Conservation (phyloP, 1,140 invertebrate species). For the Chlorops oryzae region DNA sequence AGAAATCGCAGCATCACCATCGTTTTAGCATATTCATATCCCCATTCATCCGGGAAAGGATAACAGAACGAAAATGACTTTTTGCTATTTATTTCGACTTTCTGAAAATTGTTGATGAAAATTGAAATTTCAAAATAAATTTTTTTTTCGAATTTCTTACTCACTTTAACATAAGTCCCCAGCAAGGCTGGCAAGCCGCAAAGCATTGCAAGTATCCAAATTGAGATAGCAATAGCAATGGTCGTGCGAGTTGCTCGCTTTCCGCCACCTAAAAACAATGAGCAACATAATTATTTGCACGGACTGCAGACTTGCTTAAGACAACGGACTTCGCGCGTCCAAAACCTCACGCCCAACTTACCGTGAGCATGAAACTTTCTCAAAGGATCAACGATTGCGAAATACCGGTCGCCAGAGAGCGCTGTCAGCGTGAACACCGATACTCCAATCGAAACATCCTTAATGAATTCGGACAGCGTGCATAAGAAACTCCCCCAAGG, state of each 20-base stretch:
- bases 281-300: too few relatives aligned
- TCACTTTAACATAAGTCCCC: conserved; percentile 62
- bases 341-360: too few relatives aligned
- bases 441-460: conserved; percentile 77
- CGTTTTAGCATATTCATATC: conserved; percentile 60
- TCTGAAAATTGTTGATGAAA: too few relatives aligned
- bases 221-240: conserved; percentile 62
- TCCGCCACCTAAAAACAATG: conserved; percentile 60
- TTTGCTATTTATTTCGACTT: conserved; percentile 28
- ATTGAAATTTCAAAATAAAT: too few relatives aligned
- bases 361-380: conserved; percentile 61
- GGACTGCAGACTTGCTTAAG: too few relatives aligned
- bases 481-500: conserved; percentile 72
- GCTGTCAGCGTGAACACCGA: conserved; percentile 82
- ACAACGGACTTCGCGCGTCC: too few relatives aligned
- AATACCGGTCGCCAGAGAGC: conserved; percentile 74
- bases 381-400: conserved; percentile 78
- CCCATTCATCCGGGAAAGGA: conserved; percentile 70
- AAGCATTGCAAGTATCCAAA: conserved; percentile 74
- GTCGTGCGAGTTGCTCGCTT: conserved; percentile 64
- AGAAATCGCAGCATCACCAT: conserved; percentile 71
- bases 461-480: conserved; percentile 71
- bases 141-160: too few relatives aligned
- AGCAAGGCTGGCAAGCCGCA: conserved; percentile 73
- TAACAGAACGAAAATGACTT: conserved; percentile 57